Evolutionary conservation across 2,888 invertebrate species (phyloP), one percentile per base, ranked within the genome.

Genomic region (Cryptocephalus moraei): DNA sequence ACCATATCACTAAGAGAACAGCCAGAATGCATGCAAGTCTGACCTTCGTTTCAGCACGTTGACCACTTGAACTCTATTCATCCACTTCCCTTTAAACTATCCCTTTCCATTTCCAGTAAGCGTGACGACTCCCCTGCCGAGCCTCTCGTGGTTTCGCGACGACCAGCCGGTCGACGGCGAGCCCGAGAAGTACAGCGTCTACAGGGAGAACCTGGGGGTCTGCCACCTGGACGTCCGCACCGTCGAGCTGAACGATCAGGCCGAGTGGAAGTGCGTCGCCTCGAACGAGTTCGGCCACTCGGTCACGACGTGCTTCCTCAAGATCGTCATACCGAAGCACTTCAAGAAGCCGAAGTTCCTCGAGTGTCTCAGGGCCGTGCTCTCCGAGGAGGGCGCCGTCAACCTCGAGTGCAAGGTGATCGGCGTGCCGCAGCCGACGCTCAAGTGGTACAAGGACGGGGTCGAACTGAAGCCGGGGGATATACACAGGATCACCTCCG

Each of bases 371-470:
- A 78, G 87, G 56, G 92, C 91, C 0, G 84, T 91, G 38, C 73
- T 92, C 12, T 89, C 90, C 0, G 88, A 91, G 52, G 90, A 90
- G 44, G 53, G 91, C 0, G 89, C 91, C 9, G 92, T 92, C 1
- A 91, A 91, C 69, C 75, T 92, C 49, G 92, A 92, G 68, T 92
- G 92, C 67, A 92, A 92, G 73, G 91, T 91, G 1, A 91, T 91
- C 49, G 91, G 91, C 8, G 90, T 91, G 2, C 91, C 91, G 0
- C 91, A 91, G 62, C 91, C 91, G 0, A 75, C 83, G n/a, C 72
- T 92, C 0, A 91, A 89, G 62, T 92, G 92, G 92, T 92, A 88
- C 66, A 92, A 92, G 70, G 92, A 92, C 65, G 91, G 91, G 0
- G 81, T 84, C 46, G 91, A 91, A 64, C 68, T 92, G 1, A 91